phyloP scores from a whole-genome alignment of 2,113 vertebrate genomes.

The Lepus americanus region DNA sequence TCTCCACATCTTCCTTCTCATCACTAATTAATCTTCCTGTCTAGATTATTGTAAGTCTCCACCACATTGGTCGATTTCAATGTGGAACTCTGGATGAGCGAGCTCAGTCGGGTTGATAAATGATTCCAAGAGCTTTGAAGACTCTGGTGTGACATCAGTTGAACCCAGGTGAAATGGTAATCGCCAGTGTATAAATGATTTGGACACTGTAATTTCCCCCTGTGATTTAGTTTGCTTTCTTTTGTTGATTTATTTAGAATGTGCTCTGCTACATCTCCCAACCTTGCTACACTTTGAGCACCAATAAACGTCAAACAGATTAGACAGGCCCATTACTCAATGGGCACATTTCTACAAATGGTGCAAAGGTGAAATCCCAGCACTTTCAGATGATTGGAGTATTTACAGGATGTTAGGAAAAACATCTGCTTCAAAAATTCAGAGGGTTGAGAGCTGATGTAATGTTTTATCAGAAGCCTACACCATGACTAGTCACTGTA shows the following conservation, averaged over 20 bases:
- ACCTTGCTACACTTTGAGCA: conserved; percentile 71
- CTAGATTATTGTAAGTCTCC: conserved; percentile 52
- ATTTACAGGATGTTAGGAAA: conserved; percentile 80
- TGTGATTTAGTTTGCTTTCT: conserved; percentile 77
- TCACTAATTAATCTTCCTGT: conserved; percentile 79
- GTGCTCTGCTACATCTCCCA: conserved; percentile 74
- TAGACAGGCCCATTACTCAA: conserved; percentile 81
- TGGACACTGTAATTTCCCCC: conserved; percentile 80
- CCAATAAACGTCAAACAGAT: conserved; percentile 82
- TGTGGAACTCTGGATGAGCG: conserved; percentile 61
- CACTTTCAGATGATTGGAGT: conserved; percentile 81
- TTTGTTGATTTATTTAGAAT: conserved; percentile 81
- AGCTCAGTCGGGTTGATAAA: conserved; percentile 67
- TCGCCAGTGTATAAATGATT: conserved; percentile 79
- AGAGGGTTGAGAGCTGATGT: conserved; percentile 51
- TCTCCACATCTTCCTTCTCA: conserved; percentile 60
- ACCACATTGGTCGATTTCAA: conserved; percentile 66
- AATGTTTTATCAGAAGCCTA: conserved; percentile 70
- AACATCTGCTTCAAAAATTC: conserved; percentile 82
- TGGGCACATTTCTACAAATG: conserved; percentile 74
- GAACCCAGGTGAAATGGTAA: conserved; percentile 81
- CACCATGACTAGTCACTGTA: conserved; percentile 54
- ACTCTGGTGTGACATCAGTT: conserved; percentile 72
- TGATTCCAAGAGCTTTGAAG: conserved; percentile 51
- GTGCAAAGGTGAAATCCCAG: conserved; percentile 80